phyloP scores from a whole-genome alignment of 2,888 invertebrate genomes.

The Dynastes hyllus region DNA sequence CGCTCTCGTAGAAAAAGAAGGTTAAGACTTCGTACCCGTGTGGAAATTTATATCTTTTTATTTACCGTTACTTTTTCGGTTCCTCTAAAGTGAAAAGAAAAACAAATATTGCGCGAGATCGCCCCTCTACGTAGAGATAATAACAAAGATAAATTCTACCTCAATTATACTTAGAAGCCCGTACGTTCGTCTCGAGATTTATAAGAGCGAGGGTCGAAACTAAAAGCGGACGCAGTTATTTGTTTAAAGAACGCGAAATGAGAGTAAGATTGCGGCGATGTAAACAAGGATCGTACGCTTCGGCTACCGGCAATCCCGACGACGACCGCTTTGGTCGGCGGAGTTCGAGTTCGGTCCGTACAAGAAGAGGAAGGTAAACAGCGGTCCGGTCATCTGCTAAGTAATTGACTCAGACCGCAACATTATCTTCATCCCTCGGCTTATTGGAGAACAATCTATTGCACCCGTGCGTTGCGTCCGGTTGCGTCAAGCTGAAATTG shows the following conservation, averaged over 20 bases:
- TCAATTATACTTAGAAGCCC: constrained; percentile 55
- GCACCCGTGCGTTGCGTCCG: not conserved
- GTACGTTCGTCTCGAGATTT: constrained; percentile 58
- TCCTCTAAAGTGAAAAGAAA: constrained; percentile 41
- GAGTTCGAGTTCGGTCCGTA: constrained; percentile 45
- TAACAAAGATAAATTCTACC: constrained; percentile 52
- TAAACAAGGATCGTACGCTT: constrained; percentile 59
- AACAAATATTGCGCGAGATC: constrained; percentile 34
- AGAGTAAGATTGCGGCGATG: constrained; percentile 64
- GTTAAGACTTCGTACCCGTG: not conserved
- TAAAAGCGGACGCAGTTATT: constrained; percentile 59
- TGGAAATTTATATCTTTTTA: constrained; percentile 37
- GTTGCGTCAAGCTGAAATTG: constrained; percentile 19
- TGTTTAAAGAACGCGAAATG: constrained; percentile 65
- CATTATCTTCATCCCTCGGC: constrained; percentile 49
- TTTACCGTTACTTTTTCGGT: constrained; percentile 23
- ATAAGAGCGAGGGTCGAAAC: constrained; percentile 53
- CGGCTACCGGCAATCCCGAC: constrained; percentile 7
- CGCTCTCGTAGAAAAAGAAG: not conserved
- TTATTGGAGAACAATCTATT: constrained; percentile 43
- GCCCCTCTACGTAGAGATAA: constrained; percentile 25
- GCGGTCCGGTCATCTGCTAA: constrained; percentile 68
- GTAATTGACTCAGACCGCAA: constrained; percentile 67
- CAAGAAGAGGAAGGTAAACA: constrained; percentile 68
- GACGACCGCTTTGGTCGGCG: not conserved